phyloP scores from a whole-genome alignment of 1,140 invertebrate genomes.

The Vanessa tameamea region DNA sequence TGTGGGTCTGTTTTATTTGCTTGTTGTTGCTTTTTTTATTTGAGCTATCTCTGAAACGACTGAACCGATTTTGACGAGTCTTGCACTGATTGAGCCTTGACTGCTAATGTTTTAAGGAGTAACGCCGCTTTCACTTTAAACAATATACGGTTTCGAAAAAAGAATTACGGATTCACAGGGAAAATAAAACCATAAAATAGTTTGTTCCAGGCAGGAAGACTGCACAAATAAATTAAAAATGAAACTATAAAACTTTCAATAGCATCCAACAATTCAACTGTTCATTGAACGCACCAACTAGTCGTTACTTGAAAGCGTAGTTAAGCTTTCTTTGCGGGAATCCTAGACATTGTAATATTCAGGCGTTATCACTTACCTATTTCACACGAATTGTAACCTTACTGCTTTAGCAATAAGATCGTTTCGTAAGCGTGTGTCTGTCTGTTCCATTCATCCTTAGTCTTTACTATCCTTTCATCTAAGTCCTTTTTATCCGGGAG shows the following conservation, averaged over 20 bases:
- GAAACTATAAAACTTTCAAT: conserved; percentile 1
- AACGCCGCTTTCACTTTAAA: too few relatives aligned
- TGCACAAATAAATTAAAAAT: not conserved
- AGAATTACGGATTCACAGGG: too few relatives aligned
- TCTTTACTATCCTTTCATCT: conserved; percentile 37
- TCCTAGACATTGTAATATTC: conserved; percentile 34
- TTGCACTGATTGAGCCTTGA: too few relatives aligned
- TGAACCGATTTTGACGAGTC: too few relatives aligned
- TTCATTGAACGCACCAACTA: conserved; percentile 1
- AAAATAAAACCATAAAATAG: too few relatives aligned
- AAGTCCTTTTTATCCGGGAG: conserved; percentile 36
- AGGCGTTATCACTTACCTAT: conserved; percentile 15
- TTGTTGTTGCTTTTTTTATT: too few relatives aligned
- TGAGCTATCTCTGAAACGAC: too few relatives aligned
- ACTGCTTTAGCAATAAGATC: conserved; percentile 2
- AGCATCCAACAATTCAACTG: not conserved
- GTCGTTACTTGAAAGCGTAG: conserved; percentile 21
- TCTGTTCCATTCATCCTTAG: conserved; percentile 13
- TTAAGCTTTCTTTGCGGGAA: conserved; percentile 26
- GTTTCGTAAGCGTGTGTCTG: conserved; percentile 5
- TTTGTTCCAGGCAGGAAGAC: too few relatives aligned
- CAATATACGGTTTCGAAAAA: too few relatives aligned
- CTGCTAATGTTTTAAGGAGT: too few relatives aligned
- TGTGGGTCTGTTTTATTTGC: too few relatives aligned
- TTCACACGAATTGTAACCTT: conserved; percentile 7